A percentile compares a stretch with the other conserved stretches of the same genome.
Evolutionary conservation across 2,888 invertebrate species (phyloP).

Genomic region (Dyspetes luteomarginatus): DNA sequence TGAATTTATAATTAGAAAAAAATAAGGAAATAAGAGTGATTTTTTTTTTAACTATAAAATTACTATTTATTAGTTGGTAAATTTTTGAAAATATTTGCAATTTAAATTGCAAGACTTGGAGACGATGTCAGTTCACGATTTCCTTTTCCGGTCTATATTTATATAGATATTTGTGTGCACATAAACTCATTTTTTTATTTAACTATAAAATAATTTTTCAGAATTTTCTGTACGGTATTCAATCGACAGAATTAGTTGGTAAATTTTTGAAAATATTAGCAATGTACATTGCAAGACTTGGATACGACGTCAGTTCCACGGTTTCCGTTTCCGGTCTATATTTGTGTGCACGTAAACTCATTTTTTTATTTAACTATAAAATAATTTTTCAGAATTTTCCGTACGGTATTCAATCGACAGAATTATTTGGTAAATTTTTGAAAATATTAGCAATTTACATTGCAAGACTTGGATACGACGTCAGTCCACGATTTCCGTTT

Average conservation of each 20-base stretch:
- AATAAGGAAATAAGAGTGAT: too few species aligned
- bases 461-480: conserved; percentile 4
- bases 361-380: too few species aligned
- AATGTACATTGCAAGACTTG: neutral
- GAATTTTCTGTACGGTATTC: too few species aligned
- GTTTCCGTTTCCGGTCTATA: conserved; percentile 45
- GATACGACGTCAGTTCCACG: conserved; percentile 11
- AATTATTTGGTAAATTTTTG: conserved; percentile 12
- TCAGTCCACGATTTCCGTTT: conserved; percentile 44
- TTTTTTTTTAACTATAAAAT: too few species aligned
- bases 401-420: too few species aligned
- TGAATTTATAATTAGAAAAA: neutral
- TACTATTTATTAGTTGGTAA: neutral
- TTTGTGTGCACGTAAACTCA: too few species aligned
- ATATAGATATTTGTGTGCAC: too few species aligned
- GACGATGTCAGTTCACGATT: conserved; percentile 25
- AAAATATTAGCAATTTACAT: neutral
- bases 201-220: conserved; percentile 7
- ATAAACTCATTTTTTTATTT: too few species aligned
- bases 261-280: conserved; percentile 10
- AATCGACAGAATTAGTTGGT: conserved; percentile 4
- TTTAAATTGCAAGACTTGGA: neutral
- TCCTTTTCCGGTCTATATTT: conserved; percentile 36
- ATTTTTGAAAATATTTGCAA: conserved; percentile 9
- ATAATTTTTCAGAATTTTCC: too few species aligned